Conservation (phyloP, 2,888 invertebrate species). For the Stenodema calcarata region DNA sequence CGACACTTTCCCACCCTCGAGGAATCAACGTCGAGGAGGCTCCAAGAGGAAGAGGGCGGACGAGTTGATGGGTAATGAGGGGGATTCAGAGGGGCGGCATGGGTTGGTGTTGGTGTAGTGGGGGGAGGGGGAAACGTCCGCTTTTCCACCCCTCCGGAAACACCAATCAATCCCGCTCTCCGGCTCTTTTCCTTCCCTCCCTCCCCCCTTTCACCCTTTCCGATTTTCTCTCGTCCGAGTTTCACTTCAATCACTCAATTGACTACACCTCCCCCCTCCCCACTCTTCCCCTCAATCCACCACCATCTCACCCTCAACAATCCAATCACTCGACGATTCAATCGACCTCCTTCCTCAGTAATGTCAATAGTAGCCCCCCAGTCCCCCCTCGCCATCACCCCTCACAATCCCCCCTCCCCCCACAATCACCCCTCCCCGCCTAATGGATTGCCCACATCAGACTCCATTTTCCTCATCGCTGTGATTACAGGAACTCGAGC, state of each 20-base stretch:
- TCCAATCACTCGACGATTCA: constrained; percentile 22
- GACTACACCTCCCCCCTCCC: not conserved
- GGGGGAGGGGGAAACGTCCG: not conserved
- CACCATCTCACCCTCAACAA: not conserved
- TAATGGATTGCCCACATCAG: not conserved
- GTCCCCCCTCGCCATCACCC: no score
- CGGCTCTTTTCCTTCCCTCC: not conserved
- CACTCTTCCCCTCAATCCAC: not conserved
- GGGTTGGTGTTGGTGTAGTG: not conserved
- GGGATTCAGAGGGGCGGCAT: no score
- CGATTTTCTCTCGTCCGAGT: not conserved
- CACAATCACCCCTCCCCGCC: no score
- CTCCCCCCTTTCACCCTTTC: not conserved
- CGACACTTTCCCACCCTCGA: constrained; percentile 10
- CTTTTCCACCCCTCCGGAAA: not conserved
- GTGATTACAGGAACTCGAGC: not conserved
- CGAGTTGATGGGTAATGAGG: no score
- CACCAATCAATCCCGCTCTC: not conserved
- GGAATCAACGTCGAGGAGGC: not conserved
- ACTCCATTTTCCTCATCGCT: not conserved
- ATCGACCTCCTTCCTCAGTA: not conserved
- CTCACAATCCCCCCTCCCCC: no score
- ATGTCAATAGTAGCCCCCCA: no score
- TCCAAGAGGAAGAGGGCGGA: not conserved
- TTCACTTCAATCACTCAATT: not conserved